Evolutionary conservation across 2,113 vertebrate genomes (phyloP).

Genomic region (Nansenia antarctica): DNA sequence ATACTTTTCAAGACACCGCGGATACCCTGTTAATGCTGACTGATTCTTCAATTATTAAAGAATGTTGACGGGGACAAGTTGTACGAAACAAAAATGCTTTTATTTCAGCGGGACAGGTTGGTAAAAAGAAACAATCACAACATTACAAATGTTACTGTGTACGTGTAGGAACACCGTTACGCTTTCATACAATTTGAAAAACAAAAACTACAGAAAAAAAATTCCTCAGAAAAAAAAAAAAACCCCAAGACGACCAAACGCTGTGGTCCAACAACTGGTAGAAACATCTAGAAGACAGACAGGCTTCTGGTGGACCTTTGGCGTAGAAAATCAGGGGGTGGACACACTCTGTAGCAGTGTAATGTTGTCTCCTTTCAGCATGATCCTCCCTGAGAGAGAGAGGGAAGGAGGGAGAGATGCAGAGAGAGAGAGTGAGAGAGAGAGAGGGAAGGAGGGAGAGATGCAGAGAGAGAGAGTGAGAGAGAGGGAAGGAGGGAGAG

Average conservation of each 20-base stretch:
- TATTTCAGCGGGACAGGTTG: not conserved
- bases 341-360: constrained; percentile 95
- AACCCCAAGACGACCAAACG: not conserved
- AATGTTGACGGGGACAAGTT: too few species aligned
- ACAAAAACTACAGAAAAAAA: not conserved
- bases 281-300: not conserved
- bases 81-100: not conserved
- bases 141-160: not conserved
- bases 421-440: constrained; percentile 7
- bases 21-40: too few species aligned
- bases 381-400: constrained; percentile 87
- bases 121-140: not conserved
- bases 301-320: not conserved
- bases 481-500: too few species aligned
- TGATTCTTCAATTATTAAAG: too few species aligned
- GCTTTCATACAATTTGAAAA: not conserved
- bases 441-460: constrained; percentile 34
- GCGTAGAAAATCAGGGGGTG: constrained; percentile 69
- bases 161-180: not conserved
- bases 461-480: not conserved
- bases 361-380: constrained; percentile 99
- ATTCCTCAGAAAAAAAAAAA: not conserved
- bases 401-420: constrained; percentile 25
- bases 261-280: not conserved
- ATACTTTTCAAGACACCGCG: too few species aligned